A percentile compares a stretch with the other conserved stretches of the same genome.
These are phyloP conservation scores for Drosophila crucigera DNA, from an alignment of 2,888 invertebrate species.

Conservation along the genomic window DNA sequence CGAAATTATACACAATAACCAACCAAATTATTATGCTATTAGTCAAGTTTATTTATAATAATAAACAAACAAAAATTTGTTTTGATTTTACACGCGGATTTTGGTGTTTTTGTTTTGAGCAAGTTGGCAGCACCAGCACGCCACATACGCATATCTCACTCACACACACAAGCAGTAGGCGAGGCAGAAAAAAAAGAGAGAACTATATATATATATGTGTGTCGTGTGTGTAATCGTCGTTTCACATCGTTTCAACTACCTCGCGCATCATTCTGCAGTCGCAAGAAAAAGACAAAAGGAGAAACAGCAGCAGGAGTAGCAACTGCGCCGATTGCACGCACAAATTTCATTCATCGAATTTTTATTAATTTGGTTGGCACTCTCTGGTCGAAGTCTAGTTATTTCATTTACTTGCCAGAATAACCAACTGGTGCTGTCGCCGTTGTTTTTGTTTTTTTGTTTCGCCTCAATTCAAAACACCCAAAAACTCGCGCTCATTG, in stretches of 20 bases:
- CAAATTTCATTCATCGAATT: slow-evolving; percentile 76
- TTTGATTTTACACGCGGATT: slow-evolving; percentile 11
- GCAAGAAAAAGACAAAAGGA: slow-evolving; percentile 82
- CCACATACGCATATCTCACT: slow-evolving; percentile 77
- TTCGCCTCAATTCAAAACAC: slow-evolving; percentile 53
- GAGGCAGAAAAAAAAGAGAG: slow-evolving; percentile 65
- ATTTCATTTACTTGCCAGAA: slow-evolving; percentile 81
- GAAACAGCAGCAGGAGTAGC: slow-evolving; percentile 49
- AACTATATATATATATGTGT: slow-evolving; percentile 53
- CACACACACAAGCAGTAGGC: slow-evolving; percentile 62
- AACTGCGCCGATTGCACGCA: slow-evolving; percentile 36
- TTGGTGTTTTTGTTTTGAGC: slow-evolving; percentile 32
- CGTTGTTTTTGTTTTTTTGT: slow-evolving; percentile 77
- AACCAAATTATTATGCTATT: not conserved
- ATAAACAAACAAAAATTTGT: slow-evolving; percentile 7
- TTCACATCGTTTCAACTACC: slow-evolving; percentile 64
- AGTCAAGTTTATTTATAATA: not conserved
- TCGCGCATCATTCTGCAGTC: slow-evolving; percentile 72
- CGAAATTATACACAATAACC: not conserved
- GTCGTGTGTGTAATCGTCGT: slow-evolving; percentile 56
- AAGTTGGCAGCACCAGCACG: slow-evolving; percentile 60
- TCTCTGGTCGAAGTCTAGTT: slow-evolving; percentile 77
- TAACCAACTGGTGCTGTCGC: slow-evolving; percentile 73
- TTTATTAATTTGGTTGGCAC: slow-evolving; percentile 65
- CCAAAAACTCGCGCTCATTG: slow-evolving; percentile 37